Conservation (phyloP, 2,113 vertebrate genomes). For the Leptosomus discolor region DNA sequence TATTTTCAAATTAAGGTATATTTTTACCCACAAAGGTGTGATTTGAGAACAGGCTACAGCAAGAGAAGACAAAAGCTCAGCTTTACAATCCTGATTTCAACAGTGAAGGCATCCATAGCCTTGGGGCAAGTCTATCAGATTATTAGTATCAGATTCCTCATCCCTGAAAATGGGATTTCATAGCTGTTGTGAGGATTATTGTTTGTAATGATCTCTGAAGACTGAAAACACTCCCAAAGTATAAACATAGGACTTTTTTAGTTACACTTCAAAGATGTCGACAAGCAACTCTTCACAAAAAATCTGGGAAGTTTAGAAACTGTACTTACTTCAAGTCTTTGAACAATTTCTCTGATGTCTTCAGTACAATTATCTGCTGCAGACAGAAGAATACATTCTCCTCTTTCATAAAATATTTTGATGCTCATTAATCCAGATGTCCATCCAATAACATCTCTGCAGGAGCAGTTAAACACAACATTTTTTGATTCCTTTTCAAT, state of each 20-base stretch:
- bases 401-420: constrained; percentile 95
- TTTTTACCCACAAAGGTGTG: neutral
- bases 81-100: neutral
- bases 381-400: constrained; percentile 92
- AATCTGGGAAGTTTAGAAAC: neutral
- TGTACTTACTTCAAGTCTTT: constrained; percentile 88
- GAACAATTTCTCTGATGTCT: constrained; percentile 91
- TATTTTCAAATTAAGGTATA: neutral
- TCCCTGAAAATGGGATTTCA: neutral
- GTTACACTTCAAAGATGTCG: neutral
- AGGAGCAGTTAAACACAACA: constrained; percentile 97
- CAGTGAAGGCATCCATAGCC: neutral
- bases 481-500: constrained; percentile 94
- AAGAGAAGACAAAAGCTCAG: neutral
- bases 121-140: neutral
- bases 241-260: neutral
- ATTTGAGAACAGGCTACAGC: neutral
- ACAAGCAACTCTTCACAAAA: neutral
- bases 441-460: constrained; percentile 97
- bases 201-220: neutral
- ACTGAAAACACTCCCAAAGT: neutral
- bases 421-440: constrained; percentile 91
- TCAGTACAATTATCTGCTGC: constrained; percentile 85
- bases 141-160: neutral
- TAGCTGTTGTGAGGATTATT: neutral